Evolutionary conservation across 1,140 invertebrate species (phyloP).

Genomic region (Leptinotarsa texana): DNA sequence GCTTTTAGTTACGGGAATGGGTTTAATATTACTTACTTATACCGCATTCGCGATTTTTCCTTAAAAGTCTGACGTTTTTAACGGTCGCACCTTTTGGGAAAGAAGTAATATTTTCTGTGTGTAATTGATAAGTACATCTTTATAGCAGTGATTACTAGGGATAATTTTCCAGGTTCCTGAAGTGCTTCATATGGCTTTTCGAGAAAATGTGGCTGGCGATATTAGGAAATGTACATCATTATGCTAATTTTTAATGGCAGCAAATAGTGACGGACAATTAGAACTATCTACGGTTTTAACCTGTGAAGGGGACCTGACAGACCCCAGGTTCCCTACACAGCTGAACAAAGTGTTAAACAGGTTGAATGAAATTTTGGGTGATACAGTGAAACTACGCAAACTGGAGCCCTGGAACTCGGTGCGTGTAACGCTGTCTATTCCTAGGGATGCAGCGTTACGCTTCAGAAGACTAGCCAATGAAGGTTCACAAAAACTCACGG

Average conservation of each 20-base stretch:
- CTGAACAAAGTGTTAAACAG: constrained; percentile 69
- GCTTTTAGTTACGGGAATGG: neutral
- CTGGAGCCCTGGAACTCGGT: constrained; percentile 99
- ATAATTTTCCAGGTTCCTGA: constrained; percentile 21
- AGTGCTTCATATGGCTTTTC: constrained; percentile 24
- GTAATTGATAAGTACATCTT: neutral
- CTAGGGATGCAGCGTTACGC: constrained; percentile 87
- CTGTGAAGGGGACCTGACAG: constrained; percentile 77
- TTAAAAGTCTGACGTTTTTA: neutral
- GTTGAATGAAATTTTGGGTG: constrained; percentile 70
- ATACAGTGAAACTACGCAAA: constrained; percentile 74
- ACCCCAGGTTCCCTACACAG: constrained; percentile 72
- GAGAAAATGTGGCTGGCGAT: constrained; percentile 1
- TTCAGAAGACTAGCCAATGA: constrained; percentile 87
- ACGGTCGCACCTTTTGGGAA: neutral
- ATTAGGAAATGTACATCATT: constrained; percentile 11
- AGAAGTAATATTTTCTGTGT: neutral
- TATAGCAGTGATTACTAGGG: neutral
- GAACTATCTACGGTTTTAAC: constrained; percentile 70
- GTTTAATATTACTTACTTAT: too few species aligned
- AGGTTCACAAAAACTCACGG: constrained; percentile 82
- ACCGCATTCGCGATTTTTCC: neutral
- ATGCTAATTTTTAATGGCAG: constrained; percentile 65
- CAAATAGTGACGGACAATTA: constrained; percentile 73
- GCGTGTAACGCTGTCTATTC: constrained; percentile 94